Base-by-base conservation (phyloP, 2,888 invertebrate species). In the Spicauda simplicius region DNA sequence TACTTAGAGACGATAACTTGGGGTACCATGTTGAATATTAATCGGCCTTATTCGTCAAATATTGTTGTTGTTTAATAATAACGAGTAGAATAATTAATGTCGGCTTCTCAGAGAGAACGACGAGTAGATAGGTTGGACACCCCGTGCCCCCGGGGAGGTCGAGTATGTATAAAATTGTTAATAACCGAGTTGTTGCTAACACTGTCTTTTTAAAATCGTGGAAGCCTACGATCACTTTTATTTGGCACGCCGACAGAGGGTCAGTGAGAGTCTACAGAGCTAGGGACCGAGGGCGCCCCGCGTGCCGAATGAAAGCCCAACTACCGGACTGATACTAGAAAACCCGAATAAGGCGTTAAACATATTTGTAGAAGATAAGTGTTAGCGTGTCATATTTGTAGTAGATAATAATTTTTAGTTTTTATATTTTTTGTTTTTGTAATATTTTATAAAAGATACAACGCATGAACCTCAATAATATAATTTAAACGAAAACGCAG, bases 51-150 rank as follows among this genome's bases (percentile, higher is more conserved):
- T 80, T 76, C 78, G 69, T 83, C 82, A 82, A 82, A 81, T 74
- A 77, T 86, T 87, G 83, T 87, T 89, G 81, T 83, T 84, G 84
- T 85, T 85, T 82, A 78, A 80, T 82, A 82, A 80, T 81, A 78
- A 79, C 74, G 76, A 77, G 80, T 68, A 70, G 61, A 57, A 57
- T 68, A 67, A 78, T 83, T 37, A 12, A 1, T 84, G 82, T 86
- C 85, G 82, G 82, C 77, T 80, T 78, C 75, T 74, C 74, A 70
- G 70, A 68, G 68, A 67, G 58, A 61, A 37, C 56, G 33, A 60
- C 45, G 48, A 59, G 19, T 61, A 61, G 37, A 60, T 66, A 55
- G 50, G 66, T 60, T 45, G 54, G 55, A 16, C 33, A 60, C 60
- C 45, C 20, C 25, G 25, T 4, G n/a, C n/a, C n/a, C n/a, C 10